These are phyloP conservation scores for Euphydryas editha DNA, from an alignment of 2,888 invertebrate genomes.

Conservation along the genomic window DNA sequence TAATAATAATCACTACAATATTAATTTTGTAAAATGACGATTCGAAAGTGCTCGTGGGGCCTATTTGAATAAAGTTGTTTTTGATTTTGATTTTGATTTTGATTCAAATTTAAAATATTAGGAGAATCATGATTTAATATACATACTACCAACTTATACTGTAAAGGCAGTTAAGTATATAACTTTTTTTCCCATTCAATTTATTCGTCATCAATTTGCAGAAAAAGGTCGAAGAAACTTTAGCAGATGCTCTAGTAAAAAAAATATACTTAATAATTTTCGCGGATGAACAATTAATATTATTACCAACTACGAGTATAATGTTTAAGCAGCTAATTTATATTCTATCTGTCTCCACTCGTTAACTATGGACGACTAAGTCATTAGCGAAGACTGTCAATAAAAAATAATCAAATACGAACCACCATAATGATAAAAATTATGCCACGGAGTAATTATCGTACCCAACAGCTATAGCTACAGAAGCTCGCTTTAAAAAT, in stretches of 20 bases:
- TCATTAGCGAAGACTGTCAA: slow-evolving; percentile 19
- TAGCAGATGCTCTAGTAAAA: slow-evolving; percentile 19
- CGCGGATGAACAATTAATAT: slow-evolving; percentile 22
- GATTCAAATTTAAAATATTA: background rate
- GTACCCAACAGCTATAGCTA: background rate
- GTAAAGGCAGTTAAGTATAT: background rate
- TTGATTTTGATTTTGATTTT: too few relatives aligned
- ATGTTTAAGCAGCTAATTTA: slow-evolving; percentile 32
- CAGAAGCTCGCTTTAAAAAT: background rate
- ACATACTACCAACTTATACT: background rate
- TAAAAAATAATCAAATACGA: slow-evolving; percentile 22
- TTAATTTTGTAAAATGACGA: too few relatives aligned
- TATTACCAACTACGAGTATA: slow-evolving; percentile 26
- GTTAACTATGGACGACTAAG: slow-evolving; percentile 27
- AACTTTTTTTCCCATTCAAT: background rate
- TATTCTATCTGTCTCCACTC: slow-evolving; percentile 34
- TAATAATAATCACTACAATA: too few relatives aligned
- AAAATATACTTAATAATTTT: slow-evolving; percentile 11
- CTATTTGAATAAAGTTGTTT: too few relatives aligned
- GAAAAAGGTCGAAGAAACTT: background rate
- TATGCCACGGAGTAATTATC: slow-evolving; percentile 5
- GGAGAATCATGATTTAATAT: background rate
- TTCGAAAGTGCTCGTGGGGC: too few relatives aligned
- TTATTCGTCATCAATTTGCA: slow-evolving; percentile 3
- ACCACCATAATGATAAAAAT: slow-evolving; percentile 19